Evolutionary conservation across 2,888 invertebrate species (phyloP).

Genomic region (Chirona hameri): DNA sequence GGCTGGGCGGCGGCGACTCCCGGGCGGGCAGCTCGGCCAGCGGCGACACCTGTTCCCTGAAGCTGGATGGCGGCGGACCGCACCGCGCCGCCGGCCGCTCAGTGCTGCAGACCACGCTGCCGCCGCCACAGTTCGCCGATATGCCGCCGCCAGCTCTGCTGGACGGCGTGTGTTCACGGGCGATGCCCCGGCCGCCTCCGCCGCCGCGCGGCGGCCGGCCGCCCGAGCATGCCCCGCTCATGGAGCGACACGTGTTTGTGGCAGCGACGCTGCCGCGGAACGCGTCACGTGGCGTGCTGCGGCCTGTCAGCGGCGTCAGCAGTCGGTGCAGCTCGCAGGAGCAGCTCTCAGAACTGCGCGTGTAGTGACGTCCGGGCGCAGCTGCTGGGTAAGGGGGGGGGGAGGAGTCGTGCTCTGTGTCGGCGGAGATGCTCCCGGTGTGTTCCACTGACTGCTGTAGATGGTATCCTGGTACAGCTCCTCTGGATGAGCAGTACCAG

Average conservation of each 20-base stretch:
- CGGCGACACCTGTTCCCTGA: slow-evolving; percentile 22
- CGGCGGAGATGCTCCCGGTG: background rate
- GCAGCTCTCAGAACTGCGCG: background rate
- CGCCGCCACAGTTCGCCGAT: slow-evolving; percentile 80
- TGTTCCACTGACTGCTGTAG: background rate
- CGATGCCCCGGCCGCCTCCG: background rate
- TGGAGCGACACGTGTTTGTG: background rate
- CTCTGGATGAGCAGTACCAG: background rate
- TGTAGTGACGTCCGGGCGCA: background rate
- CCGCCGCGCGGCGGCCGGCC: slow-evolving; percentile 2
- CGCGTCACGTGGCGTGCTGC: background rate
- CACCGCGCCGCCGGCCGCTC: background rate
- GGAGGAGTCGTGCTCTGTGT: too few species aligned
- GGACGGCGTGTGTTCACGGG: slow-evolving; percentile 31
- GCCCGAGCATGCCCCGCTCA: background rate
- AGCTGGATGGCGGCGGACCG: background rate
- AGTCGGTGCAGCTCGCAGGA: slow-evolving; percentile 9
- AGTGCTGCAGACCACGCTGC: slow-evolving; percentile 59
- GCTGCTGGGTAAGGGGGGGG: background rate
- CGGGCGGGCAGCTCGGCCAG: slow-evolving; percentile 36
- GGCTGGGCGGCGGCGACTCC: slow-evolving; percentile 37
- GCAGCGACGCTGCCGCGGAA: background rate
- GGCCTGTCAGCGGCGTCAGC: background rate
- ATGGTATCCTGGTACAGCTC: background rate
- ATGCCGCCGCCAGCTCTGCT: slow-evolving; percentile 52